Evolutionary conservation across 2,113 vertebrate species (phyloP).

Genomic region (Peucedramus taeniatus): DNA sequence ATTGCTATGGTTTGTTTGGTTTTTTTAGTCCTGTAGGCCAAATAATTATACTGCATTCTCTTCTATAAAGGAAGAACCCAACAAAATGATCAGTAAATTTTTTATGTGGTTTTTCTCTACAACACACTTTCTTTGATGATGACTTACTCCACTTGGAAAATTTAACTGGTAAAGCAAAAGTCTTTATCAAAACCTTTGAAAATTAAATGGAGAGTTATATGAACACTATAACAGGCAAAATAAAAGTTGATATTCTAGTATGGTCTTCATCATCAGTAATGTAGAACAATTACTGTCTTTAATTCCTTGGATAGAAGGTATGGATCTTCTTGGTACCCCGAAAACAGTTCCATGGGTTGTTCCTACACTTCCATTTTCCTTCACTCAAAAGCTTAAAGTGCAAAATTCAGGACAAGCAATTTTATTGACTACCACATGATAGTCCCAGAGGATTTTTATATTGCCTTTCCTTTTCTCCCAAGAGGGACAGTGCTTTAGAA

Average conservation of each 20-base stretch:
- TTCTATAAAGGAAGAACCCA: background rate
- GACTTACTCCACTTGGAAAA: background rate
- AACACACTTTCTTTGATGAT: background rate
- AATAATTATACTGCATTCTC: background rate
- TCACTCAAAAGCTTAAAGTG: background rate
- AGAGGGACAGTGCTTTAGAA: constrained; percentile 26
- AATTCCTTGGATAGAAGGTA: background rate
- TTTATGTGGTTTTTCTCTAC: background rate
- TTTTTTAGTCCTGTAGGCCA: background rate
- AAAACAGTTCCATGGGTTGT: background rate
- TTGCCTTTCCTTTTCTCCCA: constrained; percentile 25
- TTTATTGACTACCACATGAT: background rate
- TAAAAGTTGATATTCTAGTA: background rate
- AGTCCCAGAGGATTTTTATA: constrained; percentile 36
- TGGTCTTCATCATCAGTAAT: background rate
- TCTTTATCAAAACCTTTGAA: background rate
- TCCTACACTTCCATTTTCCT: background rate
- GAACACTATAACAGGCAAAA: background rate
- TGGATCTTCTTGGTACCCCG: background rate
- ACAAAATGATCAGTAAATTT: background rate
- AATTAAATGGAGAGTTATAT: background rate
- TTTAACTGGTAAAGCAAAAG: background rate
- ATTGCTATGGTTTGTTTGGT: background rate
- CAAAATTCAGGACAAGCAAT: background rate
- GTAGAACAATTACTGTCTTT: background rate